Conservation (phyloP, 2,113 vertebrate species). For the Hyaena hyaena region DNA sequence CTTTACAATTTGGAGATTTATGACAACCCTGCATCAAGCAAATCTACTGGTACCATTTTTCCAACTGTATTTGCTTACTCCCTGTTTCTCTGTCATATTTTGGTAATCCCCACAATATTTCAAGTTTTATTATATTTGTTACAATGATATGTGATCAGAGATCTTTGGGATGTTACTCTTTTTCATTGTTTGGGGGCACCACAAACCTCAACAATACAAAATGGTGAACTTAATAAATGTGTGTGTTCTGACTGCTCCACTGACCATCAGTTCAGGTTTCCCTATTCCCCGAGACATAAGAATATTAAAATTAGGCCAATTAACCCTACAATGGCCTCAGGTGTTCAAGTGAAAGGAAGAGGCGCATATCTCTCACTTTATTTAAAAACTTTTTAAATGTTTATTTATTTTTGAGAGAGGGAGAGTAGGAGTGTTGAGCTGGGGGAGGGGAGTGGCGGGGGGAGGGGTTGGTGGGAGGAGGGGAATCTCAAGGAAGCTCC, state of each 20-base stretch:
- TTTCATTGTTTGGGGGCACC: neutral
- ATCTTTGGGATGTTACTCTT: neutral
- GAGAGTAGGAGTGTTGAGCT: too few relatives aligned
- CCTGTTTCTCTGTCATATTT: neutral
- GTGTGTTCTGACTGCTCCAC: neutral
- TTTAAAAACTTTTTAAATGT: too few relatives aligned
- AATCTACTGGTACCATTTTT: neutral
- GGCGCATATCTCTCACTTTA: neutral
- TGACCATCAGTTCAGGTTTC: neutral
- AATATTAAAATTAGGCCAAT: neutral
- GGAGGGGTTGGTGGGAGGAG: too few relatives aligned
- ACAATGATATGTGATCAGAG: neutral
- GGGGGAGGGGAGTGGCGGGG: too few relatives aligned
- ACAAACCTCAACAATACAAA: neutral
- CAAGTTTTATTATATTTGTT: neutral
- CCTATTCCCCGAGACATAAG: neutral
- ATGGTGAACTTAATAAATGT: neutral
- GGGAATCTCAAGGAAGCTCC: too few relatives aligned
- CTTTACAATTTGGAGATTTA: neutral
- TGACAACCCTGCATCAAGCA: neutral
- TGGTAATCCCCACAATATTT: neutral
- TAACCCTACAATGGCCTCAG: neutral
- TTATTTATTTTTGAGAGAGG: too few relatives aligned
- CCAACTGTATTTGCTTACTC: neutral
- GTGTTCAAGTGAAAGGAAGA: neutral